Percentiles rank a stretch among this genome's conserved stretches.
Conservation (phyloP, 2,797 vertebrate species). For the Spinus pinus region DNA sequence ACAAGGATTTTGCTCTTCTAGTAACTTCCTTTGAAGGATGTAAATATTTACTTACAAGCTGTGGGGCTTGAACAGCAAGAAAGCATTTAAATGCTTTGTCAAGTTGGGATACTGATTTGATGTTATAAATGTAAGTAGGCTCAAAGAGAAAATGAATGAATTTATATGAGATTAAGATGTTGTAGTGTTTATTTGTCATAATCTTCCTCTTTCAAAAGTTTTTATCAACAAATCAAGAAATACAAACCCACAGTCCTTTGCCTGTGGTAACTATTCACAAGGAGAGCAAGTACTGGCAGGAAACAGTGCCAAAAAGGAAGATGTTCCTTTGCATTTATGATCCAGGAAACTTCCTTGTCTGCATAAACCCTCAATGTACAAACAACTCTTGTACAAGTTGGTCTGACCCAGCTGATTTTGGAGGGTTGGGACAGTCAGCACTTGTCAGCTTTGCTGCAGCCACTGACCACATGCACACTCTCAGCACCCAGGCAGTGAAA, state of each 20-base stretch:
- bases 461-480: neutral
- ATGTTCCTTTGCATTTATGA: neutral
- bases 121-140: neutral
- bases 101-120: neutral
- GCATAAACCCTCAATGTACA: neutral
- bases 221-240: neutral
- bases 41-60: neutral
- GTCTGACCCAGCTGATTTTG: neutral
- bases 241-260: neutral
- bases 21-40: neutral
- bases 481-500: neutral
- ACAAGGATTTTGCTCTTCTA: neutral
- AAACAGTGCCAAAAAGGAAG: fast-evolving
- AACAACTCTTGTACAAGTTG: neutral
- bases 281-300: neutral
- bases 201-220: neutral
- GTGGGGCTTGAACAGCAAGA: neutral
- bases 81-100: neutral
- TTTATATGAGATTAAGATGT: fast-evolving
- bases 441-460: neutral
- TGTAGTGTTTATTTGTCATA: neutral
- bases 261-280: neutral
- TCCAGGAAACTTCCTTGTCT: neutral
- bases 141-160: neutral
- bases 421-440: neutral